Conservation (phyloP, 1,140 invertebrate species). For the Nymphalis io region DNA sequence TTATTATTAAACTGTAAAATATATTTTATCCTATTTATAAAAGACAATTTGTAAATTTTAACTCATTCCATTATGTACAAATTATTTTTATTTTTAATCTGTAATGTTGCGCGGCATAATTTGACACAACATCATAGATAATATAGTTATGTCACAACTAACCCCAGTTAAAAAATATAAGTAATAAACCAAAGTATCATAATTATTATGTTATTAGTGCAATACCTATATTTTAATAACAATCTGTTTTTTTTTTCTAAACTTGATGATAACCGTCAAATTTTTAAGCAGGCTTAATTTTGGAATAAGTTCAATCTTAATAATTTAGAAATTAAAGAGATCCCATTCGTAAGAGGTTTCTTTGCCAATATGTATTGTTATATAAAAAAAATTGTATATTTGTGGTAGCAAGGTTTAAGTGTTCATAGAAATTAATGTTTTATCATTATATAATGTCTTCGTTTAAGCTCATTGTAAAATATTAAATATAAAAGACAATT, state of each 20-base stretch:
- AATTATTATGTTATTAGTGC: constrained; percentile 23
- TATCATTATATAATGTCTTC: constrained; percentile 34
- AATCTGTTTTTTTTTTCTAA: not conserved
- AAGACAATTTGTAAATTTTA: constrained; percentile 39
- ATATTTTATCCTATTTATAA: constrained; percentile 17
- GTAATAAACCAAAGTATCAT: constrained; percentile 20
- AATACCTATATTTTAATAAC: constrained; percentile 23
- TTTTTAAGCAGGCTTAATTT: not conserved
- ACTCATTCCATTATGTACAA: constrained; percentile 55
- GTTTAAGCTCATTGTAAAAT: constrained; percentile 36
- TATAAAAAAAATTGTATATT: constrained; percentile 30
- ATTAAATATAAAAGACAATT: constrained; percentile 44
- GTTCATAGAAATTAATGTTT: constrained; percentile 40
- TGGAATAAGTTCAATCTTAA: not conserved
- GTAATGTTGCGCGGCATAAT: constrained; percentile 5
- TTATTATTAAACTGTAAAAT: constrained; percentile 1
- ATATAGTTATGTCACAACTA: not conserved
- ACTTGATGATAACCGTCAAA: not conserved
- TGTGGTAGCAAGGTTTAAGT: constrained; percentile 36
- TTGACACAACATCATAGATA: constrained; percentile 11
- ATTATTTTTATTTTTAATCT: constrained; percentile 30
- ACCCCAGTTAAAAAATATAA: constrained; percentile 14
- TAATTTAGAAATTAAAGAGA: not conserved
- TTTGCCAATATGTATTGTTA: not conserved
- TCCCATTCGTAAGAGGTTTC: not conserved